These are phyloP conservation scores for Xiphophorus birchmanni DNA, from an alignment of 2,797 vertebrate species.

Conservation along the genomic window DNA sequence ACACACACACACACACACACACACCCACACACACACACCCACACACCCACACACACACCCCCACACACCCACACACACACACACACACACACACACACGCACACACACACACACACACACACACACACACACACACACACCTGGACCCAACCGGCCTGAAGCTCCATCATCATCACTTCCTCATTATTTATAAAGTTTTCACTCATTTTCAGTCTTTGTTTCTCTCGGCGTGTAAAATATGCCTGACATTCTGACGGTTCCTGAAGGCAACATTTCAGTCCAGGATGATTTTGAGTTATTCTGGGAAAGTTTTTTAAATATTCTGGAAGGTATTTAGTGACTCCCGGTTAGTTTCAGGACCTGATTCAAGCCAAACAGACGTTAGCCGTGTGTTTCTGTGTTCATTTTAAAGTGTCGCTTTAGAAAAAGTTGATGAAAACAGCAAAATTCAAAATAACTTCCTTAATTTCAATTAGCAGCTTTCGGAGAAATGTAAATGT, in stretches of 20 bases:
- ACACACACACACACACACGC: too few species aligned
- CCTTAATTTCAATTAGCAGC: too few species aligned
- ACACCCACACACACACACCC: background rate
- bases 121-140: too few species aligned
- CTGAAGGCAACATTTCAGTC: background rate
- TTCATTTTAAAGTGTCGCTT: too few species aligned
- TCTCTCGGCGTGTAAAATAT: background rate
- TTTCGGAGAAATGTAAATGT: too few species aligned
- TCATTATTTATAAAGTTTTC: background rate
- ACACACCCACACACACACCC: too few species aligned
- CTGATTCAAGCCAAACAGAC: background rate
- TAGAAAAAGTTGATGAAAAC: too few species aligned
- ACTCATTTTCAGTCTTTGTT: background rate
- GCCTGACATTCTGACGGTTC: background rate
- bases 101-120: background rate
- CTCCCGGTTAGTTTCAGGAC: background rate
- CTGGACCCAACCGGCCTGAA: background rate
- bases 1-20: too few species aligned
- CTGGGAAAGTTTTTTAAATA: background rate
- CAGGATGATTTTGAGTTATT: background rate
- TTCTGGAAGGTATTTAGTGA: background rate
- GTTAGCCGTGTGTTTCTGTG: too few species aligned
- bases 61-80: background rate
- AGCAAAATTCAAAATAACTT: too few species aligned
- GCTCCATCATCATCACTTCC: background rate